Conservation (phyloP, 2,797 vertebrate species). For the Sebastes minor region DNA sequence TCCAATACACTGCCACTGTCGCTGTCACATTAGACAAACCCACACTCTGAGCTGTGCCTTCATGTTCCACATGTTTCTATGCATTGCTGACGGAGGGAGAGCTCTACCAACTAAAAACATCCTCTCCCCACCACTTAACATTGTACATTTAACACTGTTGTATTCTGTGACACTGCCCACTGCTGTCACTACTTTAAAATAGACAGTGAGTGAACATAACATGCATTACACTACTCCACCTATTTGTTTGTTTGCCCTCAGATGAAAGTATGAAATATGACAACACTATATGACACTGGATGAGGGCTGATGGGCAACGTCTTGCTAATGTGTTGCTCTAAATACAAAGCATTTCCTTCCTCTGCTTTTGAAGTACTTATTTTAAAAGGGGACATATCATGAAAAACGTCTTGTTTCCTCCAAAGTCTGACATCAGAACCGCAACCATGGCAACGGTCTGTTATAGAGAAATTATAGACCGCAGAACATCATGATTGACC, state of each 20-base stretch:
- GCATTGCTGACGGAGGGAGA: too few species aligned
- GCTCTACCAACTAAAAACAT: not conserved
- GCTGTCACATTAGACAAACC: not conserved
- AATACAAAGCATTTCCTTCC: not conserved
- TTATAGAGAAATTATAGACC: too few species aligned
- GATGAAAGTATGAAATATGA: not conserved
- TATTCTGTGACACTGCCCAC: not conserved
- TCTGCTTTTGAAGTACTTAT: not conserved
- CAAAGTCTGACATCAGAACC: too few species aligned
- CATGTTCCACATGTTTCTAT: too few species aligned
- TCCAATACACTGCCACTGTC: too few species aligned
- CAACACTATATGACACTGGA: not conserved
- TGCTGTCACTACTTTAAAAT: not conserved
- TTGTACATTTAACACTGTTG: not conserved
- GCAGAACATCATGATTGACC: too few species aligned
- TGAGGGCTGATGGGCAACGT: not conserved
- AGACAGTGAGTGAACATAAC: not conserved
- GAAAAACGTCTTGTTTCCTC: too few species aligned
- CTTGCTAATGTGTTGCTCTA: not conserved
- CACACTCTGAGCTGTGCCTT: not conserved
- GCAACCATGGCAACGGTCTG: too few species aligned
- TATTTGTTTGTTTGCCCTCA: not conserved
- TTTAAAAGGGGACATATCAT: not conserved
- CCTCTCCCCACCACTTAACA: not conserved
- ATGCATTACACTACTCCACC: not conserved